Evolutionary conservation across 2,888 invertebrate species (phyloP), one percentile per base, ranked within the genome.

Genomic region (Acleris literana): DNA sequence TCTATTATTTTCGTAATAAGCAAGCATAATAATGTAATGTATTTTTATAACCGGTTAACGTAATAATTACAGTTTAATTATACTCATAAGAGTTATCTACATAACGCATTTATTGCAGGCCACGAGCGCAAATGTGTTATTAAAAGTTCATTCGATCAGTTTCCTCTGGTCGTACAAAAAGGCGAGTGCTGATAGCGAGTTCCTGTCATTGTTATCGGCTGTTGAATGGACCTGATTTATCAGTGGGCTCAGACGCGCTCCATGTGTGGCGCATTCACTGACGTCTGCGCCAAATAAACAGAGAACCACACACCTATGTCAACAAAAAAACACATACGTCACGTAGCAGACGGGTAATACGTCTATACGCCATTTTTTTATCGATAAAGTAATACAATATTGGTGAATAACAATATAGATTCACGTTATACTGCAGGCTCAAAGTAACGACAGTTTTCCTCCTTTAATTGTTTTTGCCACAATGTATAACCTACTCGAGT

Each of bases 191-290:
- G 66, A 66, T 66, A 66, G 57, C 56, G 60, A 62, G 66, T 66
- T 66, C 66, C 66, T 62, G 66, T 66, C 66, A 66, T 66, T 66
- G 66, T 66, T 66, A 66, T 66, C 66, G 33, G 13, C 25, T 56
- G 17, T 46, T 62, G 66, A 66, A 66, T 66, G 62, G 52, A 66
- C 57, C 57, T 18, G 61, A 53, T 66, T 62, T 57, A 61, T 56
- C 66, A 61, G 53, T 44, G 11, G 48, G 11, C 18, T 11, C 18
- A 17, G 16, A 17, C 64, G 60, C 43, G 46, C 13, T n/a, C 17
- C 16, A 5, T 46, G 46, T 46, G 49, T 29, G 25, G 66, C 66
- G 46, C 48, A 62, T 48, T 57, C 56, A n/a, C 66, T 66, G 66
- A 62, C 66, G 66, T 57, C 25, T 57, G 46, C 39, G 46, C 61